Percentiles rank a stretch among this genome's conserved stretches.
phyloP scores from a whole-genome alignment of 2,888 invertebrate species.

The Andrena bicolor region DNA sequence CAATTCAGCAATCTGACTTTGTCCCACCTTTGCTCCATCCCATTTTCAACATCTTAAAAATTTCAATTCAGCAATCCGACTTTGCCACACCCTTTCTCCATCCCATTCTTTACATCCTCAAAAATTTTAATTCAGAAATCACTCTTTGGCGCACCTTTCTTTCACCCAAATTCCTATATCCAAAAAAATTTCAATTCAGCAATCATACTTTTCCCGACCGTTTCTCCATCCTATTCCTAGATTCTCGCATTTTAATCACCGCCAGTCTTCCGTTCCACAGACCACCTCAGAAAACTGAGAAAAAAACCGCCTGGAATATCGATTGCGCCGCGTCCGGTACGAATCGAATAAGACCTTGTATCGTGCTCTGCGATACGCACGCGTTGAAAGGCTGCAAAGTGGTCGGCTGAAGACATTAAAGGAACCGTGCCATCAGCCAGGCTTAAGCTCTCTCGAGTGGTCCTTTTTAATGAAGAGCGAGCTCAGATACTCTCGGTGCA shows the following conservation, averaged over 20 bases:
- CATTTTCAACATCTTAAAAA: too few relatives aligned
- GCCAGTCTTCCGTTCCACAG: neutral
- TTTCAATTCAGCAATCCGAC: too few relatives aligned
- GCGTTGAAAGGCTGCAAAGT: constrained; percentile 61
- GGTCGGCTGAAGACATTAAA: constrained; percentile 71
- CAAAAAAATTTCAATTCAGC: too few relatives aligned
- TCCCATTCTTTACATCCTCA: too few relatives aligned
- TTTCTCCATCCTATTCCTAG: neutral
- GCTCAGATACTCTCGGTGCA: constrained; percentile 50
- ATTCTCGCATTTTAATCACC: neutral
- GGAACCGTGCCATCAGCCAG: constrained; percentile 67
- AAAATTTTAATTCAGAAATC: too few relatives aligned
- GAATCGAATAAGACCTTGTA: constrained; percentile 29
- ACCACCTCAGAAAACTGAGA: neutral
- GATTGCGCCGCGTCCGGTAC: neutral
- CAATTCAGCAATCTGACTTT: too few relatives aligned
- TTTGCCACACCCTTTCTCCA: too few relatives aligned
- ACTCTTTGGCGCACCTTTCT: too few relatives aligned
- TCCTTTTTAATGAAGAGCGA: constrained; percentile 73
- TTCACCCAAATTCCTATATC: too few relatives aligned
- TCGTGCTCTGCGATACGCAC: constrained; percentile 15
- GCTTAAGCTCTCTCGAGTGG: constrained; percentile 64
- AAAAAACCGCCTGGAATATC: neutral
- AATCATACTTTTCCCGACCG: too few relatives aligned
- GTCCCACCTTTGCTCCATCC: too few relatives aligned